Conservation (phyloP, 1,140 invertebrate species). For the Drosophila equinoxialis region DNA sequence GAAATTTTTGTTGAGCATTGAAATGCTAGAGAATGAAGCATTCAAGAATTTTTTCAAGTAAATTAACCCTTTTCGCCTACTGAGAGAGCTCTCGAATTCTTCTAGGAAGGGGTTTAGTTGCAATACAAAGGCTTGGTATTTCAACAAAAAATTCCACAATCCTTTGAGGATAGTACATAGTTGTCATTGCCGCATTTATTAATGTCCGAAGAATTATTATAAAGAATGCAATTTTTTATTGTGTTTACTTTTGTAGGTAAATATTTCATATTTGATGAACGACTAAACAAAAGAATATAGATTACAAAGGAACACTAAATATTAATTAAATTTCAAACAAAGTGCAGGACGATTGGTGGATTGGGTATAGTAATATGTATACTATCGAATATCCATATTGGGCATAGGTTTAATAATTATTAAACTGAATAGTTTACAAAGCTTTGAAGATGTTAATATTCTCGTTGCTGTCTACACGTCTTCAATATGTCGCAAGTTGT, state of each 20-base stretch:
- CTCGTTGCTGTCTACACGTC: too few relatives aligned
- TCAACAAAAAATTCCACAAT: not conserved
- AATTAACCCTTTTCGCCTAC: conserved; percentile 49
- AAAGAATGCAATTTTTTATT: not conserved
- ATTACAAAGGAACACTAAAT: too few relatives aligned
- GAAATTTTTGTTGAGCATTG: conserved; percentile 51
- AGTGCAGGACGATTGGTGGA: too few relatives aligned
- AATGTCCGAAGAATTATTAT: conserved; percentile 19
- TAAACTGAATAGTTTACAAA: too few relatives aligned
- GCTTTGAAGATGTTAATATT: too few relatives aligned
- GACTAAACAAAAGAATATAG: too few relatives aligned
- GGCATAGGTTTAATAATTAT: too few relatives aligned
- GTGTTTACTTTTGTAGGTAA: not conserved
- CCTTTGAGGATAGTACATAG: not conserved
- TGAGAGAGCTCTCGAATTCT: not conserved
- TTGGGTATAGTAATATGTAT: too few relatives aligned
- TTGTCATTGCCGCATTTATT: conserved; percentile 17
- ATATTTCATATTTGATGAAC: not conserved
- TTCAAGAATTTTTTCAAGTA: conserved; percentile 53
- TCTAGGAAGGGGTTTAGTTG: not conserved
- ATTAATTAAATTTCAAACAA: too few relatives aligned
- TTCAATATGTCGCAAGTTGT: too few relatives aligned
- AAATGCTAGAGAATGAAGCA: conserved; percentile 23
- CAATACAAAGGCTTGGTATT: not conserved
- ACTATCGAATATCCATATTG: too few relatives aligned